phyloP scores from a whole-genome alignment of 2,113 vertebrate genomes.

The Aptenodytes patagonicus region DNA sequence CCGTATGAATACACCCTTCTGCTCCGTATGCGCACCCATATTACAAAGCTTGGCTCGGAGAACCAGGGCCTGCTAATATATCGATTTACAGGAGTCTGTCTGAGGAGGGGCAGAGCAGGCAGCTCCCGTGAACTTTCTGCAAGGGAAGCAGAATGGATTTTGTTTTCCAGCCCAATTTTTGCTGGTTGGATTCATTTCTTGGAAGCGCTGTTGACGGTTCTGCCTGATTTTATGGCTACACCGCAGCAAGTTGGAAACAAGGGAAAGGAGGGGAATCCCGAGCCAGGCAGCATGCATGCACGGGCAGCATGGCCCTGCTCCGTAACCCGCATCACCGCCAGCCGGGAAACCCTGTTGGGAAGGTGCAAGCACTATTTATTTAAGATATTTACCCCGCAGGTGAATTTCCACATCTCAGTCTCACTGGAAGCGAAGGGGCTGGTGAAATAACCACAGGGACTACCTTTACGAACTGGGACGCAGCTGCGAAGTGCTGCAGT shows the following conservation, averaged over 20 bases:
- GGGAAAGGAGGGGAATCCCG: background rate
- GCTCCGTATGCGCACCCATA: rapidly evolving
- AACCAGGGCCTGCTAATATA: no score
- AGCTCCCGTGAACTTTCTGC: background rate
- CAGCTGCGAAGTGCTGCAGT: background rate
- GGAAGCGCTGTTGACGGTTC: background rate
- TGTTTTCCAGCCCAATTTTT: background rate
- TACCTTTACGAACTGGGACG: rapidly evolving
- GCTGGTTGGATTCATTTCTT: background rate
- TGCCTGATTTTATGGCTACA: rapidly evolving
- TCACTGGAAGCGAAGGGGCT: background rate
- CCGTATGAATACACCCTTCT: background rate
- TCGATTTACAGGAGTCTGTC: rapidly evolving
- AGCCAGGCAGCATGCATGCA: background rate
- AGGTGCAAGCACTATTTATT: background rate
- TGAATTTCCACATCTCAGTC: background rate
- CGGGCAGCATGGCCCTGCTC: background rate
- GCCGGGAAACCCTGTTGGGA: background rate
- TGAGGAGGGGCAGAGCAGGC: background rate
- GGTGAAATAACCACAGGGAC: background rate
- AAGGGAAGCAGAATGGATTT: background rate
- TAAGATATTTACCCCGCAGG: background rate
- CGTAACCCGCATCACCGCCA: background rate
- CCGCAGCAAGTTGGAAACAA: background rate
- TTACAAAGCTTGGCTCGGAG: background rate